phyloP scores from a whole-genome alignment of 2,888 invertebrate genomes.

The Molorchus minor region DNA sequence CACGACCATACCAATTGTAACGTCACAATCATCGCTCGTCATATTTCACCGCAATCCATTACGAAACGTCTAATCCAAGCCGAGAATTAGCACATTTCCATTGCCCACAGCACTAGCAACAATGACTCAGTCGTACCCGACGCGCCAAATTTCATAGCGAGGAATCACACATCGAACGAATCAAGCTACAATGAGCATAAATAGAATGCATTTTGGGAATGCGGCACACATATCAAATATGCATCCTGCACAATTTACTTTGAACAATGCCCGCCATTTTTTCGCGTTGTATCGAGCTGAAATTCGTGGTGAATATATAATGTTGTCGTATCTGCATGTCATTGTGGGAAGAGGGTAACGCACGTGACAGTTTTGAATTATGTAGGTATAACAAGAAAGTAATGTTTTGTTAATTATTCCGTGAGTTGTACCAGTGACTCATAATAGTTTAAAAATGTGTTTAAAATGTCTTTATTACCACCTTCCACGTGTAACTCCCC shows the following conservation, averaged over 20 bases:
- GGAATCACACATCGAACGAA: conserved; percentile 29
- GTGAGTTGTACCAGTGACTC: too few species aligned
- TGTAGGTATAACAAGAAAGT: not conserved
- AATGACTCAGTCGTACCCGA: conserved; percentile 31
- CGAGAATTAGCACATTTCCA: conserved; percentile 41
- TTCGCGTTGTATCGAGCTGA: conserved; percentile 27
- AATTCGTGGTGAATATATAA: conserved; percentile 29
- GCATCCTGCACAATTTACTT: conserved; percentile 38
- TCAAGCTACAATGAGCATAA: conserved; percentile 36
- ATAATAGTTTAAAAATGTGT: too few species aligned
- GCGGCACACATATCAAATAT: conserved; percentile 38
- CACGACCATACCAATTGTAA: conserved; percentile 43
- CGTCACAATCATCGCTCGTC: conserved; percentile 47
- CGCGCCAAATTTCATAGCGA: conserved; percentile 22
- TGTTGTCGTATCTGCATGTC: conserved; percentile 16
- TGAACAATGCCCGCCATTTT: conserved; percentile 44
- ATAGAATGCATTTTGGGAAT: conserved; percentile 39
- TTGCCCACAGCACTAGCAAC: conserved; percentile 35
- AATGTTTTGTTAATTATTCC: too few species aligned
- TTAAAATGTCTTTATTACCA: too few species aligned
- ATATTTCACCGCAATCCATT: conserved; percentile 51
- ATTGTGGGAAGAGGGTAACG: conserved; percentile 1
- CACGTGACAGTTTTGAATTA: conserved; percentile 17
- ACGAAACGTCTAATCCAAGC: conserved; percentile 39
- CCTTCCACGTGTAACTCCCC: too few species aligned